Percentiles rank a stretch among this genome's conserved stretches.
Evolutionary conservation across 2,113 vertebrate species (phyloP).

Genomic region (Pteropus alecto): DNA sequence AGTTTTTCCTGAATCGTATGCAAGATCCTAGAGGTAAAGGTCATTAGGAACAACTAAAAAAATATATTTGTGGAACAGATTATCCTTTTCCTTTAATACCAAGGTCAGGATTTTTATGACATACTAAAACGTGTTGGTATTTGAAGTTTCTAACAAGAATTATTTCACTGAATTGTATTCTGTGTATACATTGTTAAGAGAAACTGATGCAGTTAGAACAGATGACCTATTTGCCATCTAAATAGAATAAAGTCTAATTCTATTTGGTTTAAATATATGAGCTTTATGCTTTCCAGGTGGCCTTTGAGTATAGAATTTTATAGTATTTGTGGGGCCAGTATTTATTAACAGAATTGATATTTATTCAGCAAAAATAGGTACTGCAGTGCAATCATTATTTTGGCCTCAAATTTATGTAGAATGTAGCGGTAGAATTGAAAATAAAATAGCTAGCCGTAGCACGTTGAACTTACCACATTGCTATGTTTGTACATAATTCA

Average conservation of each 20-base stretch:
- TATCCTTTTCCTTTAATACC: slow-evolving; percentile 7
- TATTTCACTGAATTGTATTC: not conserved
- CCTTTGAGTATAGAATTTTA: not conserved
- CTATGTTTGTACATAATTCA: not conserved
- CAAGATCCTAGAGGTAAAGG: not conserved
- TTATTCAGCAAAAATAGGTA: not conserved
- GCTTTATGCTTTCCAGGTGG: not conserved
- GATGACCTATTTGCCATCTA: not conserved
- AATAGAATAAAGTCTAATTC: not conserved
- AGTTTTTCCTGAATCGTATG: not conserved
- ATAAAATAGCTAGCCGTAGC: not conserved
- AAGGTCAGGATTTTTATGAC: not conserved
- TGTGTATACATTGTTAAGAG: not conserved
- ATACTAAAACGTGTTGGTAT: not conserved
- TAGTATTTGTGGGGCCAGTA: not conserved
- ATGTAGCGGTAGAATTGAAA: not conserved
- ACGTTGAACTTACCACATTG: not conserved
- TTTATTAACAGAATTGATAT: slow-evolving; percentile 19
- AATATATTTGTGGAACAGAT: not conserved
- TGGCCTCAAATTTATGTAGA: not conserved
- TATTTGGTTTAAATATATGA: not conserved
- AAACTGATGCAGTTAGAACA: not conserved
- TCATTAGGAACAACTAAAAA: not conserved
- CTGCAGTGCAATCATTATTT: not conserved
- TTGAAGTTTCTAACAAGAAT: not conserved